These are phyloP conservation scores for Agelaius phoeniceus DNA, from an alignment of 2,113 vertebrate species.

Conservation along the genomic window DNA sequence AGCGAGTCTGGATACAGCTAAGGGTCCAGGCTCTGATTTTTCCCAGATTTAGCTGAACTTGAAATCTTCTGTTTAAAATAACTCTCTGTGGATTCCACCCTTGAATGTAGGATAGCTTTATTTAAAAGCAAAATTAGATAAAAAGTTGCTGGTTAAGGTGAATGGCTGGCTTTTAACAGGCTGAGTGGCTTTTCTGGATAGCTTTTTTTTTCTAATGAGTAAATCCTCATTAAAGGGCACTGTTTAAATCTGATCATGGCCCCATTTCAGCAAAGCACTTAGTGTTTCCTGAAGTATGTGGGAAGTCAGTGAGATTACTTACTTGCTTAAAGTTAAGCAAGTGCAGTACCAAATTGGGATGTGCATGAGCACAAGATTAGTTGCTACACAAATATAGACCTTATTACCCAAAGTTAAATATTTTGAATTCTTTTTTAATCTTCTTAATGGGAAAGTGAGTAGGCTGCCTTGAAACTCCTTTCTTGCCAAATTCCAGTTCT, in stretches of 20 bases:
- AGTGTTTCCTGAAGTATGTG: neutral
- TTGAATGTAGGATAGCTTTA: neutral
- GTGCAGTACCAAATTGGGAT: neutral
- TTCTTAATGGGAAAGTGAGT: constrained; percentile 56
- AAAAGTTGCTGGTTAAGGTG: neutral
- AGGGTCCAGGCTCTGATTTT: neutral
- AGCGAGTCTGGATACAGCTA: fast-evolving
- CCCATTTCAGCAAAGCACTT: constrained; percentile 46
- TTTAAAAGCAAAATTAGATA: constrained; percentile 7
- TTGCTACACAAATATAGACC: constrained; percentile 17
- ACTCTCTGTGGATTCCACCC: neutral
- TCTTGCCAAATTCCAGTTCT: constrained; percentile 54
- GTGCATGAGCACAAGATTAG: constrained; percentile 39
- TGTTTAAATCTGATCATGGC: constrained; percentile 27
- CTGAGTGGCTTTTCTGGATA: constrained; percentile 19
- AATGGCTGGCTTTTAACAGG: neutral
- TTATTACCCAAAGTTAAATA: constrained; percentile 40
- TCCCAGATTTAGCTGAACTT: constrained; percentile 7
- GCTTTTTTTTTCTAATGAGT: neutral
- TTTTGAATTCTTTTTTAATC: constrained; percentile 66
- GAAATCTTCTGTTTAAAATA: constrained; percentile 11
- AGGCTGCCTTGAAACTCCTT: constrained; percentile 27
- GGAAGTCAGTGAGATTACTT: constrained; percentile 28
- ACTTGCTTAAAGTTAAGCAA: constrained; percentile 17
- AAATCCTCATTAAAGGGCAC: constrained; percentile 32